Evolutionary conservation across 2,113 vertebrate genomes (phyloP), one percentile per base, ranked within the genome.

Genomic region (Odocoileus hemionus): DNA sequence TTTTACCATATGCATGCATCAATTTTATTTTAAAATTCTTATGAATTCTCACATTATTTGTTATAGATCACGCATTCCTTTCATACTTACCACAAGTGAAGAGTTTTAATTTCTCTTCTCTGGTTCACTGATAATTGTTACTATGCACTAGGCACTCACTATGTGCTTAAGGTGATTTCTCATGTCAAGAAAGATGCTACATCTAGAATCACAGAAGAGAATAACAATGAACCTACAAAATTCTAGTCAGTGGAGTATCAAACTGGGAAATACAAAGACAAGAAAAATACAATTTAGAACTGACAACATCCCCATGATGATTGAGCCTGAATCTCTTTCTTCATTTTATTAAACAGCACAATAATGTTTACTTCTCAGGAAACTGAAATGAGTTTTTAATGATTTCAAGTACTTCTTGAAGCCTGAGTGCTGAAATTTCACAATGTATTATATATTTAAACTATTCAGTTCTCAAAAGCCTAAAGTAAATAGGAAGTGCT

Each of bases 331-430:
- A 93, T 92, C 79, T 21, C 28, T 84, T 93, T 60, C 64, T 87
- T 95, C 86, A 57, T 97, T 92, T 90, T 54, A 95, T 93, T 93
- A 97, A 97, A 92, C 15, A 92, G 47, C 52, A 84, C 70, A 95
- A 90, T 89, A 93, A 92, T 84, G 83, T 85, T 98, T 97, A 84
- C 60, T 52, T 93, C 96, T 91, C 45, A 55, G 61, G 60, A 94
- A 96, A 94, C 30, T 28, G 25, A 97, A 96, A 95, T 95, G 83
- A 96, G 94, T 86, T 96, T 95, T 95, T 95, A 98, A 93, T 90
- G 94, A 96, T 96, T 87, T 92, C 79, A 95, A 97, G 92, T 84
- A 95, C n/a, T 97, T 98, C 92, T 92, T 88, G 54, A 96, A 25
- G 84, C 25, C 87, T 96, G 15, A 92, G 74, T 6, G 86, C 57